Conservation (phyloP, 2,888 invertebrate genomes). For the Caprella mutica region DNA sequence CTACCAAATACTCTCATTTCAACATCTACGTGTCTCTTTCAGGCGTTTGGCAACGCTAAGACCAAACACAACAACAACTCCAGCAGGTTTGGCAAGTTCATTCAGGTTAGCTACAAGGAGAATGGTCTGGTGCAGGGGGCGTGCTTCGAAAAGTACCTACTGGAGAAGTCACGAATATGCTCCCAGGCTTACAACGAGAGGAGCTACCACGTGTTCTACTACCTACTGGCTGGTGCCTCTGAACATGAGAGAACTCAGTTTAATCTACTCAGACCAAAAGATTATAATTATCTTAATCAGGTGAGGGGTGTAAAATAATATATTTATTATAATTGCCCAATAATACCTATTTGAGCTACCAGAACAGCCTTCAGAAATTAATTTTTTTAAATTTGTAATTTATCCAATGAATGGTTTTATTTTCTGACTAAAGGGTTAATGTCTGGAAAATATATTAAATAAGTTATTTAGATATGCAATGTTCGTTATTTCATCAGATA, state of each 20-base stretch:
- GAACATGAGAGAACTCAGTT: conserved; percentile 69
- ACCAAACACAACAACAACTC: conserved; percentile 96
- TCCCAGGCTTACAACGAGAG: conserved; percentile 85
- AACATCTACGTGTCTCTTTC: too few relatives aligned
- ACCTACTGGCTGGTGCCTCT: conserved; percentile 77
- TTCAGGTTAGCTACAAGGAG: conserved; percentile 93
- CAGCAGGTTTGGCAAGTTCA: conserved; percentile 93
- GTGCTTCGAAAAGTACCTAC: conserved; percentile 87
- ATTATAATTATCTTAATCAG: conserved; percentile 84
- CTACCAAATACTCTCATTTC: not conserved
- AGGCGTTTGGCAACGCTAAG: conserved; percentile 96
- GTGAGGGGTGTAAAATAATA: too few relatives aligned
- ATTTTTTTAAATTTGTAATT: too few relatives aligned
- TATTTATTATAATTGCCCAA: too few relatives aligned
- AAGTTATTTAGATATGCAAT: too few relatives aligned
- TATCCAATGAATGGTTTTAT: too few relatives aligned
- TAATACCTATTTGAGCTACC: too few relatives aligned
- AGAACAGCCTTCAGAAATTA: too few relatives aligned
- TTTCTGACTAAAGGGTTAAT: too few relatives aligned
- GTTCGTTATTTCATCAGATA: too few relatives aligned
- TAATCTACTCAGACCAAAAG: conserved; percentile 69
- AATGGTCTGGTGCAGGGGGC: conserved; percentile 98
- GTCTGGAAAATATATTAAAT: too few relatives aligned
- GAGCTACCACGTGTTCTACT: conserved; percentile 97
- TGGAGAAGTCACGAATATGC: conserved; percentile 91